phyloP scores from a whole-genome alignment of 2,888 invertebrate genomes.

The Oscheius myriophilus region DNA sequence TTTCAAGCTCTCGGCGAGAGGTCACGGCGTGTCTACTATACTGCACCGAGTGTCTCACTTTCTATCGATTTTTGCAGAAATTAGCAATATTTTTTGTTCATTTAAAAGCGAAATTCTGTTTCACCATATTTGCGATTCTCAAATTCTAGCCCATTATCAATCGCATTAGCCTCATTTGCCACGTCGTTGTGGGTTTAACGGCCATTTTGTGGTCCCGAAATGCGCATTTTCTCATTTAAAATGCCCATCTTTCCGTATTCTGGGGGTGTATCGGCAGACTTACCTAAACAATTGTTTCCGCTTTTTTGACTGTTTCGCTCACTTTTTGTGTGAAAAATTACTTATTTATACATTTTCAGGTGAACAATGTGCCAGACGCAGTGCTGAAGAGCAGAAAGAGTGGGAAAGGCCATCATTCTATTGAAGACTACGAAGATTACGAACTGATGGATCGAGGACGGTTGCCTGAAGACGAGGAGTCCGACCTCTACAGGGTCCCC shows the following conservation, averaged over 20 bases:
- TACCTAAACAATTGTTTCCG: too few relatives aligned
- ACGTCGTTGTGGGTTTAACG: conserved; percentile 10
- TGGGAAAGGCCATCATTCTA: conserved; percentile 36
- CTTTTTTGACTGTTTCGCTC: conserved; percentile 2
- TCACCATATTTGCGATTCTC: conserved; percentile 1
- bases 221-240: not conserved
- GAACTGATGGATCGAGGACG: conserved; percentile 61
- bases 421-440: conserved; percentile 65
- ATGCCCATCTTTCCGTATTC: not conserved
- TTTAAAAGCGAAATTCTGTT: not conserved
- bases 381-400: conserved; percentile 43
- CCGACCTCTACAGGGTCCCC: conserved; percentile 60
- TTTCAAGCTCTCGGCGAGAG: conserved; percentile 8
- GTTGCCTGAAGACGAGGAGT: conserved; percentile 60
- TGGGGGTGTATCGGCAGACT: too few relatives aligned
- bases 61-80: not conserved
- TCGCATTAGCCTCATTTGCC: conserved; percentile 18
- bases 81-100: not conserved
- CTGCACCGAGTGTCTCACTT: too few relatives aligned
- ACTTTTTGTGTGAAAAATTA: not conserved
- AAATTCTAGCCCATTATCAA: conserved; percentile 15
- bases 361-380: conserved; percentile 59
- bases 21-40: conserved; percentile 5
- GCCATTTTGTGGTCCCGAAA: not conserved
- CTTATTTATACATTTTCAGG: conserved; percentile 38